A percentile compares a stretch with the other conserved stretches of the same genome.
Conservation (phyloP, 2,888 invertebrate genomes). For the Euplexia lucipara region DNA sequence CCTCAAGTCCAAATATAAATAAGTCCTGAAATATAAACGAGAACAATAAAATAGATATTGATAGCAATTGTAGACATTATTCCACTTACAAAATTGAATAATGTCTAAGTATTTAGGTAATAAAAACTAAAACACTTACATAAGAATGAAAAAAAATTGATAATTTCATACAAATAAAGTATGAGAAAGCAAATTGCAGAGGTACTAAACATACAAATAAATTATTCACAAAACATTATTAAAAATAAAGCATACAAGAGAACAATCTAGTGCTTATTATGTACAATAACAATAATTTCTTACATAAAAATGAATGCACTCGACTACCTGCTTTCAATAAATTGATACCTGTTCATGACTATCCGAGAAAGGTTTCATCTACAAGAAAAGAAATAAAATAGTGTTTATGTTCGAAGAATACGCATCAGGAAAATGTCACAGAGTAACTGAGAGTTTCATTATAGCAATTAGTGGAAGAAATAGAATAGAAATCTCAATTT, state of each 20-base stretch:
- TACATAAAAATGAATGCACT: slow-evolving; percentile 77
- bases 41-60: slow-evolving; percentile 29
- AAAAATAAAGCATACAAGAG: slow-evolving; percentile 67
- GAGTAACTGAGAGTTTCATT: slow-evolving; percentile 27
- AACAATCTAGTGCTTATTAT: slow-evolving; percentile 69
- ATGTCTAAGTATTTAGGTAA: slow-evolving; percentile 30
- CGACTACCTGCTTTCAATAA: slow-evolving; percentile 81
- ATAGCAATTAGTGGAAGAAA: slow-evolving; percentile 31
- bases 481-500: slow-evolving; percentile 13
- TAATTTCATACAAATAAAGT: slow-evolving; percentile 40
- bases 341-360: slow-evolving; percentile 90
- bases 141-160: not conserved
- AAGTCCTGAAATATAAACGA: slow-evolving; percentile 48
- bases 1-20: slow-evolving; percentile 56
- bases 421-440: slow-evolving; percentile 42
- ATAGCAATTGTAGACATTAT: slow-evolving; percentile 32
- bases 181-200: slow-evolving; percentile 71
- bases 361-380: slow-evolving; percentile 91
- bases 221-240: slow-evolving; percentile 57
- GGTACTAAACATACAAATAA: slow-evolving; percentile 59
- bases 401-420: slow-evolving; percentile 60
- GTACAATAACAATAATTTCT: slow-evolving; percentile 72
- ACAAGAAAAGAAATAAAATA: slow-evolving; percentile 86
- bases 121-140: slow-evolving; percentile 9
- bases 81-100: slow-evolving; percentile 38